Evolutionary conservation across 2,888 invertebrate species (phyloP).

Genomic region (Pemphredon lugubris): DNA sequence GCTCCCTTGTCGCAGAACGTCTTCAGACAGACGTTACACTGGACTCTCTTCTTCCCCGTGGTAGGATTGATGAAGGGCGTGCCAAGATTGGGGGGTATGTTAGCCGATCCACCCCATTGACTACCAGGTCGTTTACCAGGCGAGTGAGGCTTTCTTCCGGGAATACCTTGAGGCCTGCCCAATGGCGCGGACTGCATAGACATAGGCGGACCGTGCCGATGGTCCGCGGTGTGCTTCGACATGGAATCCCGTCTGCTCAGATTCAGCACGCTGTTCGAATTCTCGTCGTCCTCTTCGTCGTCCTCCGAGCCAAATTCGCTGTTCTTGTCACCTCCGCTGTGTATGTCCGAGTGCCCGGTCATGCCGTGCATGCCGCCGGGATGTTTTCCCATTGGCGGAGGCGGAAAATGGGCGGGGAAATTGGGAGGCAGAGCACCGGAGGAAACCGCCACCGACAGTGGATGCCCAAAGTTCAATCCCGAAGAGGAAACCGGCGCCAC

Average conservation of each 20-base stretch:
- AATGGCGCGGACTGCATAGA: constrained; percentile 76
- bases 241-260: constrained; percentile 83
- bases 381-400: constrained; percentile 73
- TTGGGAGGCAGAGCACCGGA: constrained; percentile 76
- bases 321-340: constrained; percentile 80
- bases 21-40: constrained; percentile 98
- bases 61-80: constrained; percentile 96
- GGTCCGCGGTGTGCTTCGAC: constrained; percentile 61
- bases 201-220: constrained; percentile 60
- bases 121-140: constrained; percentile 89
- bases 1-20: constrained; percentile 99
- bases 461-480: constrained; percentile 75
- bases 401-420: constrained; percentile 77
- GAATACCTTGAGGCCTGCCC: constrained; percentile 81
- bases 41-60: constrained; percentile 97
- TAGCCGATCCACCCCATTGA: constrained; percentile 85
- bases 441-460: constrained; percentile 75
- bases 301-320: constrained; percentile 84
- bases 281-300: constrained; percentile 84
- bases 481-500: constrained; percentile 76
- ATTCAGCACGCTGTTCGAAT: constrained; percentile 85
- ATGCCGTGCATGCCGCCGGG: constrained; percentile 61
- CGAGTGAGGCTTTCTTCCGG: constrained; percentile 86
- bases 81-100: constrained; percentile 90
- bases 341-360: constrained; percentile 68